Conservation (phyloP, 2,113 vertebrate species). For the Trochalopteron elliotii region DNA sequence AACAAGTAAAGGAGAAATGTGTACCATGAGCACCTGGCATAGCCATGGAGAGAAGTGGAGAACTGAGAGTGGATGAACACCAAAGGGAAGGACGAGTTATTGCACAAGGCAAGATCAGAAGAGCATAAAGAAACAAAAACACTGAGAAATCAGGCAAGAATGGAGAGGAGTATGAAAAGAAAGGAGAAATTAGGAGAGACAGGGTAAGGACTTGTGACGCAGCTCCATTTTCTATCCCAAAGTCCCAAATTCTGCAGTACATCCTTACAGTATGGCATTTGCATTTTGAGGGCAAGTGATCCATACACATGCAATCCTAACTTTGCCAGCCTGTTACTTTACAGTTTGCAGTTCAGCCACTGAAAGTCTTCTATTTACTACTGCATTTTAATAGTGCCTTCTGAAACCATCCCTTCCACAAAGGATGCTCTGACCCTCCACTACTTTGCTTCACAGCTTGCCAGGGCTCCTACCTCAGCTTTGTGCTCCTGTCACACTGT, state of each 20-base stretch:
- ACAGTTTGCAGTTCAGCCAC: not conserved
- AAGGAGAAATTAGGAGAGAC: not conserved
- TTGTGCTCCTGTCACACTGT: slow-evolving; percentile 6
- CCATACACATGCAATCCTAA: not conserved
- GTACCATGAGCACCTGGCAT: not conserved
- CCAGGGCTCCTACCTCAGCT: slow-evolving; percentile 23
- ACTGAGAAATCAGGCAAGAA: not conserved
- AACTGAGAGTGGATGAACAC: not conserved
- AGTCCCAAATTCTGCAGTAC: not conserved
- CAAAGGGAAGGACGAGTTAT: not conserved
- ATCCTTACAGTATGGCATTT: fast-evolving
- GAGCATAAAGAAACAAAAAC: not conserved
- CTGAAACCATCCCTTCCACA: not conserved
- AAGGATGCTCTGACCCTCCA: slow-evolving; percentile 5
- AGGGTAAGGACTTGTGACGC: not conserved
- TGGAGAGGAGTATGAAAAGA: not conserved
- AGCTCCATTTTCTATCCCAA: not conserved
- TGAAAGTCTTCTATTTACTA: not conserved
- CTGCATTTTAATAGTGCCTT: not conserved
- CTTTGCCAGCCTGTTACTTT: not conserved
- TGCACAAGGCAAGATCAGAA: not conserved
- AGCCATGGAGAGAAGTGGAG: not conserved
- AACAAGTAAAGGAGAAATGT: not conserved
- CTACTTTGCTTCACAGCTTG: slow-evolving; percentile 2
- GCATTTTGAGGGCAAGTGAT: not conserved